Evolutionary conservation across 2,113 vertebrate genomes (phyloP), one percentile per base, ranked within the genome.

Genomic region (Protomyctophum bolini): DNA sequence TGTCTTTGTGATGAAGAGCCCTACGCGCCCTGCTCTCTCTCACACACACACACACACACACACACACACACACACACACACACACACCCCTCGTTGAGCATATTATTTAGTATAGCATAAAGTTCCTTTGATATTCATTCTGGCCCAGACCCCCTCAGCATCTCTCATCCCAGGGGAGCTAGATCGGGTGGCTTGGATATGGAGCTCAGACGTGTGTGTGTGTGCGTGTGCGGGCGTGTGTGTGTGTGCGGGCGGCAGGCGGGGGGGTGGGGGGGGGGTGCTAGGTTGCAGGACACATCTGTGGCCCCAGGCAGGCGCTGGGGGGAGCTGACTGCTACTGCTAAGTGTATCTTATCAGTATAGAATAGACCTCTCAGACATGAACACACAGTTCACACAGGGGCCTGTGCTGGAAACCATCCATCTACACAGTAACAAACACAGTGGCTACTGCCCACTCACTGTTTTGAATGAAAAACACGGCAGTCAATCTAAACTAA

Each of bases 1-100:
- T 78, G 82, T 81, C 80, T 86, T 75, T 59, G 58, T 72, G 85
- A 87, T 86, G 49, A 84, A 89, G 73, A 76, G 75, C 76, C 62
- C 47, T 7, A 2, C 21, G 47, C 41, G 1, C 75, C 76, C 80
- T 63, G 83, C 79, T 77, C 83, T n/a, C n/a, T n/a, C 83, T 58
- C 29, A 58, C 48, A 48, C 14, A 12, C 51, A 61, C 57, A 8
- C 64, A 12, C 45, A 67, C 29, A 58, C 14, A 58, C 55, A 48
- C 14, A 8, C 58, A 58, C 11, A 28, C 68, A 51, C 66, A 58
- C 51, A 46, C 47, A 7, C 70, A 33, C 6, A 12, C 78, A 63
- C 60, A 49, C 50, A 7, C 61, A 29, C 47, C 78, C 56, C 64
- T 73, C 66, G 76, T 58, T 51, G 68, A 64, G 52, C 21, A 72